phyloP scores from a whole-genome alignment of 2,797 vertebrate species.

The Phataginus tetradactyla region DNA sequence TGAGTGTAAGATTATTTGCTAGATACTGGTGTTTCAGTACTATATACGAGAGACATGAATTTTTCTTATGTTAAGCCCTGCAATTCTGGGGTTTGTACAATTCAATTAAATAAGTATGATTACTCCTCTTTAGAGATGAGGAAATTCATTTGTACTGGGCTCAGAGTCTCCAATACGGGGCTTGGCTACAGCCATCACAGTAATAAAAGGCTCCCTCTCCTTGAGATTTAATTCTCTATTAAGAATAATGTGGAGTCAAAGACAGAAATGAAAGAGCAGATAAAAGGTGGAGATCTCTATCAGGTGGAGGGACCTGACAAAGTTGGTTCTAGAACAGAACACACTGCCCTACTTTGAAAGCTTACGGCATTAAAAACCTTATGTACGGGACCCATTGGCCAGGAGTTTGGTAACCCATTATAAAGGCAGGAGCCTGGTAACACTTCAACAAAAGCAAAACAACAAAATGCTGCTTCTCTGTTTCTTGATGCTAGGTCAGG shows the following conservation, averaged over 20 bases:
- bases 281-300: neutral
- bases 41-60: neutral
- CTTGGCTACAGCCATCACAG: neutral
- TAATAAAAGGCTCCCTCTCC: neutral
- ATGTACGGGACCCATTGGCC: rapidly evolving
- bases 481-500: too few relatives aligned
- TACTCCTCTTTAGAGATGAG: neutral
- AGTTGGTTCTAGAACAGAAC: neutral
- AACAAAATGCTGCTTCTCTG: neutral
- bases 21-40: rapidly evolving
- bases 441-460: neutral
- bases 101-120: neutral
- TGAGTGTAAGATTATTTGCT: neutral
- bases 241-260: neutral
- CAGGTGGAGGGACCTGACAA: neutral
- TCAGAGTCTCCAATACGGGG: neutral
- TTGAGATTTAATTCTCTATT: neutral
- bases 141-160: neutral
- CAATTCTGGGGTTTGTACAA: neutral
- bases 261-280: neutral
- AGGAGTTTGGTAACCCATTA: neutral
- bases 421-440: neutral
- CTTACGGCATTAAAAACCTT: rapidly evolving
- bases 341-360: neutral
- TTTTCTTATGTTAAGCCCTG: neutral